A percentile compares a stretch with the other conserved stretches of the same genome.
Evolutionary conservation across 2,113 vertebrate genomes (phyloP).

Genomic region (Chloebia gouldiae): DNA sequence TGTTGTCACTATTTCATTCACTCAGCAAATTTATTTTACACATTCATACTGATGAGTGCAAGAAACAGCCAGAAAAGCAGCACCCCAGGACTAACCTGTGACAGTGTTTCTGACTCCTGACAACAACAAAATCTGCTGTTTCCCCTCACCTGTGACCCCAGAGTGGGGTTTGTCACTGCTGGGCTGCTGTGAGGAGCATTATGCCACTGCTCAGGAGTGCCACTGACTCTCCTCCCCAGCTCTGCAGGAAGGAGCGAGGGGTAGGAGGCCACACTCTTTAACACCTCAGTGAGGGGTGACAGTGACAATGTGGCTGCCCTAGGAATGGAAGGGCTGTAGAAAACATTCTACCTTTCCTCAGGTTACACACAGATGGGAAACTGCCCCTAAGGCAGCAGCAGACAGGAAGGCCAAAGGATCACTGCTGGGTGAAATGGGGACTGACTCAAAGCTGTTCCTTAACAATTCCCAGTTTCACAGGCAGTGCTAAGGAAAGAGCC

Average conservation of each 20-base stretch:
- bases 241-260: background rate
- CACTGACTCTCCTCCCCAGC: background rate
- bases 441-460: background rate
- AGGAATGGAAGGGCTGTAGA: background rate
- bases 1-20: background rate
- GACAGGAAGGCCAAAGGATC: background rate
- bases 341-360: background rate
- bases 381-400: fast-evolving
- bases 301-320: background rate
- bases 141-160: background rate
- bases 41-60: background rate
- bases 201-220: background rate
- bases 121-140: background rate
- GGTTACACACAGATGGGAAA: background rate
- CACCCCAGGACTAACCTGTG: background rate
- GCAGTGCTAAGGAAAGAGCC: background rate
- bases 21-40: background rate
- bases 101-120: background rate
- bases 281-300: fast-evolving
- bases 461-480: background rate
- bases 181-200: background rate
- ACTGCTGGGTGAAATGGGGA: background rate
- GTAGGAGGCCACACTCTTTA: background rate
- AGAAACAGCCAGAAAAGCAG: background rate
- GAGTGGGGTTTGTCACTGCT: background rate